These are phyloP conservation scores for Patiria miniata DNA, from an alignment of 35 echinoderm and acorn worm genomes.

Conservation along the genomic window DNA sequence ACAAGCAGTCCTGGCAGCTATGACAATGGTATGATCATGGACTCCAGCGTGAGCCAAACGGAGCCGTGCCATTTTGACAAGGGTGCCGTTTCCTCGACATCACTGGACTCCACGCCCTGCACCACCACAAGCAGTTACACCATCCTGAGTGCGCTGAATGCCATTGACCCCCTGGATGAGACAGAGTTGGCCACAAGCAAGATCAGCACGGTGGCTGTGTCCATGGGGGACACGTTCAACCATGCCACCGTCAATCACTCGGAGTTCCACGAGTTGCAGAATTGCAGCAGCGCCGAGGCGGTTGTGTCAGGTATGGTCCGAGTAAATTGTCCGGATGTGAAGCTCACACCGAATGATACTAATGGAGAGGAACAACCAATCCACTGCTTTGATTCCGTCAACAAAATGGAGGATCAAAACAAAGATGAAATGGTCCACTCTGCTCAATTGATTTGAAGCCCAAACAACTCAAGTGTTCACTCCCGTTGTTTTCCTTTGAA, in stretches of 20 bases:
- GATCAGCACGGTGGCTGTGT: constrained; percentile 59
- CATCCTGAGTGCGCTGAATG: constrained; percentile 53
- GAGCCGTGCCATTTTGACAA: background rate
- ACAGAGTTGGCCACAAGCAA: constrained; percentile 82
- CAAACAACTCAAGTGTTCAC: no score
- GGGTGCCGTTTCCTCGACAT: background rate
- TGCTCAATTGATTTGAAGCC: background rate
- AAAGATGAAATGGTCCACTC: background rate
- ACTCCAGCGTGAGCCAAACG: background rate
- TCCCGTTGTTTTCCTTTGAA: no score
- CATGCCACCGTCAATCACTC: background rate
- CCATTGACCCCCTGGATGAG: constrained; percentile 75
- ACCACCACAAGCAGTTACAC: constrained; percentile 59
- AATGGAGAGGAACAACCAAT: background rate
- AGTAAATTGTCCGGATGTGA: background rate
- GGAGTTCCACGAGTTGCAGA: background rate
- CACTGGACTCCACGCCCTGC: constrained; percentile 18
- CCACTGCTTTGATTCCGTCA: background rate
- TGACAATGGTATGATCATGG: background rate
- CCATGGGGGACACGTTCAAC: constrained; percentile 17
- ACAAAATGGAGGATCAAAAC: background rate
- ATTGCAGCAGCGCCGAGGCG: constrained; percentile 10
- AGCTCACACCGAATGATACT: background rate
- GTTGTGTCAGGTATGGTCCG: background rate
- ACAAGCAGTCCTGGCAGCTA: background rate